Base-by-base conservation (phyloP, 2,113 vertebrate genomes). In the Aramus guarauna region DNA sequence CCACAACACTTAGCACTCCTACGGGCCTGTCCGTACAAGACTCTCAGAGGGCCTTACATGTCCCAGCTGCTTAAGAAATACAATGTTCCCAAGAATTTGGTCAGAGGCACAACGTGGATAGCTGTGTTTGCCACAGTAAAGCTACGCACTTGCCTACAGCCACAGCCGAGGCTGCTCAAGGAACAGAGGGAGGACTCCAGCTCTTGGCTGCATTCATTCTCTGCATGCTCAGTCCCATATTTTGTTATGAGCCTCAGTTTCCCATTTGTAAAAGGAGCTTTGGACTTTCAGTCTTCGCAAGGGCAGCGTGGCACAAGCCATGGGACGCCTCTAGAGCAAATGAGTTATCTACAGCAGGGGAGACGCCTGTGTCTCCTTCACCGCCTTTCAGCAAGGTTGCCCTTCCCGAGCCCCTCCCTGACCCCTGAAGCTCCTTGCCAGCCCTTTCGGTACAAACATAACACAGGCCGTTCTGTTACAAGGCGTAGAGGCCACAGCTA, bases 21-120 rank as follows among this genome's bases (percentile, higher is more conserved):
- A 91, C 15, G 1, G 73, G 74, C 95, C 84, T 94, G 92, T 83
- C 91, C 89, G 43, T 85, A 74, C 94, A 97, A 92, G 91, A 69
- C 71, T 94, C 56, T 73, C 72, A 36, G 62, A 97, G 69, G 55
- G 86, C 69, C 95, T 94, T 75, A 48, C 91, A 76, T 88, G 94
- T 85, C 89, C 80, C 0, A 0, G 43, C 92, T 50, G 87, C 77
- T 95, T 79, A 59, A 69, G 83, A 73, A 74, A 19, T n/a, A 32
- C 94, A 92, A 24, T 29, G 36, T 84, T 56, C 88, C 91, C 83
- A 72, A 94, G 94, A 94, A 91, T 94, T 72, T 85, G 83, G 53
- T 89, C 77, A 73, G 91, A 92, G 91, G 80, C 84, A 76, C 58
- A 5, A 36, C 0, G 3, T 0, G 48, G 66, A 53, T 43, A 73